Evolutionary conservation across 2,888 invertebrate genomes (phyloP), one percentile per base, ranked within the genome.

Genomic region (Hyppa rectilinea): DNA sequence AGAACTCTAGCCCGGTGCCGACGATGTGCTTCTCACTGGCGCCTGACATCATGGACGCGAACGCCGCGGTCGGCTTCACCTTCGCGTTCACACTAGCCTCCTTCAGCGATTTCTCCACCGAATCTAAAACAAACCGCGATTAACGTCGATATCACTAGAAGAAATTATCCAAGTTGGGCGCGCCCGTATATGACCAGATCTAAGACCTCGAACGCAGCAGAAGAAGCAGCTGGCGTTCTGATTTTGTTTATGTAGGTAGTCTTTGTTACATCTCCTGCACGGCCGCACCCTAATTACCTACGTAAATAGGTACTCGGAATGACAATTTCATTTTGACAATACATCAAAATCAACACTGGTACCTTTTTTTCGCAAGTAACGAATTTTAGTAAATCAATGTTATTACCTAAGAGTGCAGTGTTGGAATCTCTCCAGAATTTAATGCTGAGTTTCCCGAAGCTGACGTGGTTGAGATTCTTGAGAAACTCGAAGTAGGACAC

Each of bases 401-500:
- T 17, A 52, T 60, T 91, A 98, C 98, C 97, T 80, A 98, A 95
- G 29, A 98, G 96, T 87, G 98, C 97, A 74, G 97, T 97, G 90
- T 98, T 98, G 63, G 98, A 98, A 91, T 98, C 98, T 85, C 97
- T 96, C 96, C 98, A 98, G 92, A 98, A 98, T 94, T 98, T 98
- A 93, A 98, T 98, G 82, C 97, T 97, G 72, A 99, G 96, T 86
- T 98, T 97, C 63, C 98, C 98, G 89, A 97, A 99, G 87, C 98
- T 98, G 73, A 98, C 98, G 92, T 99, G 98, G 92, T 98, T 98
- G 71, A 98, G 95, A 93, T 98, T 98, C 94, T 98, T 99, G 84
- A 98, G 96, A 97, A 97, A 98, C 93, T 98, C 98, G 92, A 99
- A 99, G 96, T 98, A 98, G 66, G 98, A 98, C 59, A 99, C 98